Conservation (phyloP, 2,797 vertebrate species). For the Clarias pachynema region DNA sequence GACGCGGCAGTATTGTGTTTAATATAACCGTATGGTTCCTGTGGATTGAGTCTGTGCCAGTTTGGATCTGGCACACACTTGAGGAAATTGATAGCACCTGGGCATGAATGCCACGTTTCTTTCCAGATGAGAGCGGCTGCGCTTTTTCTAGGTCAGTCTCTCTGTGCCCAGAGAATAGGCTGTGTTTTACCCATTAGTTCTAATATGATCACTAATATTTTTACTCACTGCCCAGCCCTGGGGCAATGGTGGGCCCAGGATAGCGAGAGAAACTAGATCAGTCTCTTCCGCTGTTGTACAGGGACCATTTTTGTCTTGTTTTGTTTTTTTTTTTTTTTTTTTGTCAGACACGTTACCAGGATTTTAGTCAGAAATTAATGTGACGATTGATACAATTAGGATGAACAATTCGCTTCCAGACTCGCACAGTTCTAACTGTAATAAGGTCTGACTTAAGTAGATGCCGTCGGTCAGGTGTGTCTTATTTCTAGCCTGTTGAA, state of each 20-base stretch:
- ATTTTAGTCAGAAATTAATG: slow-evolving; percentile 1
- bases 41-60: slow-evolving; percentile 49
- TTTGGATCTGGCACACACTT: slow-evolving; percentile 54
- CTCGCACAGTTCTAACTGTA: neutral
- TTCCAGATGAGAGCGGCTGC: slow-evolving; percentile 53
- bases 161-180: slow-evolving; percentile 58
- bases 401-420: neutral
- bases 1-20: slow-evolving; percentile 37
- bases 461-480: neutral
- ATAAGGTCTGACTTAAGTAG: slow-evolving; percentile 11
- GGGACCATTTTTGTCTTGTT: slow-evolving; percentile 22
- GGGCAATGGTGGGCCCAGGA: slow-evolving; percentile 51
- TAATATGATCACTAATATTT: slow-evolving; percentile 63
- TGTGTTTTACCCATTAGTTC: slow-evolving; percentile 57
- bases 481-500: slow-evolving; percentile 9
- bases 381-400: slow-evolving; percentile 6
- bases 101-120: slow-evolving; percentile 54
- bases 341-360: neutral
- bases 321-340: neutral
- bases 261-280: slow-evolving; percentile 55
- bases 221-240: slow-evolving; percentile 54
- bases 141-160: slow-evolving; percentile 61
- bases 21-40: slow-evolving; percentile 49
- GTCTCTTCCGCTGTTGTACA: slow-evolving; percentile 23
- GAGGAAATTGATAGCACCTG: slow-evolving; percentile 61